Evolutionary conservation across 2,888 invertebrate species (phyloP).

Genomic region (Pollenia angustigena): DNA sequence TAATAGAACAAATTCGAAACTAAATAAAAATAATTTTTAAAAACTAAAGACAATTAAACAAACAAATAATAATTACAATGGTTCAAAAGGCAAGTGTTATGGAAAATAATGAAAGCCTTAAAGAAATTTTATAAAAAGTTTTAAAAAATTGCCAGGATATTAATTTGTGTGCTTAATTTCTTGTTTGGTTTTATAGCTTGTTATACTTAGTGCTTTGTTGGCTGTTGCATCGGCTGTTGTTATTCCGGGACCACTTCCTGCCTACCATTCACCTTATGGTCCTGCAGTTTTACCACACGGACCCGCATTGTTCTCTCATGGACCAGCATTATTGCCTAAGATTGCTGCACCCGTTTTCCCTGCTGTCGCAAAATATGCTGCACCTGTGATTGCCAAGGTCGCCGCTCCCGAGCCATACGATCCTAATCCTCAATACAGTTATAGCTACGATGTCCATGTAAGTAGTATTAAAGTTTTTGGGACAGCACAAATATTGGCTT

Average conservation of each 20-base stretch:
- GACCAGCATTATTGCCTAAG: constrained; percentile 59
- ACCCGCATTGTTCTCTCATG: constrained; percentile 66
- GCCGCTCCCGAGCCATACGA: constrained; percentile 80
- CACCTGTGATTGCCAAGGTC: constrained; percentile 77
- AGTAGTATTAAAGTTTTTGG: constrained; percentile 77
- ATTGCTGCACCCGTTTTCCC: constrained; percentile 78
- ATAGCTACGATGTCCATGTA: constrained; percentile 86
- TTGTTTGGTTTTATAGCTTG: constrained; percentile 75
- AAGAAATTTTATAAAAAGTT: neutral
- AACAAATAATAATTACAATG: constrained; percentile 80
- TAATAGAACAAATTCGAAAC: constrained; percentile 53
- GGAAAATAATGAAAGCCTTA: neutral
- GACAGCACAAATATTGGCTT: no score
- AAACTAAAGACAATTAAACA: constrained; percentile 74
- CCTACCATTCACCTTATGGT: constrained; percentile 60
- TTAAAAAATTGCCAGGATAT: constrained; percentile 15
- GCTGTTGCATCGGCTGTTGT: constrained; percentile 76
- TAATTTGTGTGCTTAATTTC: constrained; percentile 2
- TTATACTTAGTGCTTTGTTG: constrained; percentile 80
- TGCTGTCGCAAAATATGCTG: constrained; percentile 81
- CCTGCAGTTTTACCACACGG: constrained; percentile 58
- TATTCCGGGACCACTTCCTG: constrained; percentile 76
- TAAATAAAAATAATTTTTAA: constrained; percentile 81
- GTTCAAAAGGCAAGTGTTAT: constrained; percentile 80
- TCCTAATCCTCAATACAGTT: constrained; percentile 86